Base-by-base conservation (phyloP, 2,888 invertebrate species). In the Harmothoe impar region DNA sequence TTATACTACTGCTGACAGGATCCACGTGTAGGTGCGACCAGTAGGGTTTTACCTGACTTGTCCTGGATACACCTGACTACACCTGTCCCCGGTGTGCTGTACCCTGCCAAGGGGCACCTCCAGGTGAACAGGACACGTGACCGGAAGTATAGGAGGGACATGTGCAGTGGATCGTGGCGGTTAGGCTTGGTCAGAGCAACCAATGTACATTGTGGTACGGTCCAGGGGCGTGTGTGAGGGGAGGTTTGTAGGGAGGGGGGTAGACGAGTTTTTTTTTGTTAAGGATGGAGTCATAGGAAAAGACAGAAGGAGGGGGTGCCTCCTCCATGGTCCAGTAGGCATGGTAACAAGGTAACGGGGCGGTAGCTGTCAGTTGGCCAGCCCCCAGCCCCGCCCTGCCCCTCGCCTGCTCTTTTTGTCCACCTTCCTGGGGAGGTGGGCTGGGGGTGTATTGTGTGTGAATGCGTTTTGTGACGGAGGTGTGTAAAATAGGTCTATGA, bases 321-420 rank as follows among this genome's bases (percentile, higher is more conserved):
- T 62, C 62, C 62, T 62, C 62, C 62, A 62, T n/a, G 62, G 62
- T 62, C 62, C 62, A n/a, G 62, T 62, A 62, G 15, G 7, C 7
- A 62, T 62, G 62, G 62, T 20, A 62, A 62, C 62, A 3, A 62
- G 62, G 62, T 20, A 62, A 62, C 62, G 20, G 62, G 62, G 3
- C 20, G 7, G 23, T 20, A 20, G 62, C 15, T 62, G 62, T 62
- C 62, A 62, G 12, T 15, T 62, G 62, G 62, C 62, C 62, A 62
- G 62, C 62, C 62, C 62, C 20, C 62, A n/a, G 62, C 29, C 72
- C 72, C 72, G 72, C 29, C 72, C 72, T 0, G 72, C n/a, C 15
- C 29, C 43, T 43, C 3, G 10, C 72, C 72, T 29, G 72, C 72
- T 72, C 72, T 72, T 72, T 72, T 72, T 62, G 43, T n/a, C 62